Base-by-base conservation (phyloP, 2,888 invertebrate genomes). In the Aquatica leii region DNA sequence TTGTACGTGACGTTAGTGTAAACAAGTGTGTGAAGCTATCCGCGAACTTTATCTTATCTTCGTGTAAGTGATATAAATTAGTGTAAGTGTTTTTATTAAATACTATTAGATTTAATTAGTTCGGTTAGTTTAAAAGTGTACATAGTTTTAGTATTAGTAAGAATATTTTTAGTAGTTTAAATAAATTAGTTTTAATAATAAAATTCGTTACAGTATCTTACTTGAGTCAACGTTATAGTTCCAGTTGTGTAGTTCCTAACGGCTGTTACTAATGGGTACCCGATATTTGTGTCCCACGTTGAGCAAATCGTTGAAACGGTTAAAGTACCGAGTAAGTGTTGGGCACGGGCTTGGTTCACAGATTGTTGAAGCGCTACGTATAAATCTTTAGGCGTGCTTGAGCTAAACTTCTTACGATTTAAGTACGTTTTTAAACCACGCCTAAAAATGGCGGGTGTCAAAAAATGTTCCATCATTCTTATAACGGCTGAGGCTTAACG, bases 321-420 rank as follows among this genome's bases (percentile, higher is more conserved):
- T 20, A 58, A 31, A 18, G 37, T 43, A 8, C 41, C 51, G 5
- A 65, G 37, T 48, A 60, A 35, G 31, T 48, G 8, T n/a, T 48
- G 12, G n/a, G 11, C 34, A 11, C 5, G 14, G 2, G 58, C 64
- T 2, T 43, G 24, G 46, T 80, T 74, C 2, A 81, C 1, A 11
- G 58, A 64, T 4, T 37, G 31, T 55, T 80, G 74, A 3, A 81
- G 1, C 6, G 69, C 74, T 8, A 18, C 2, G 75, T 78, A 81
- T 1, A 82, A 67, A 62, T 78, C 64, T 14, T 72, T 68, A 0
- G 80, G 80, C 4, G 24, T 56, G 0, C 73, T 76, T 1, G 71
- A 61, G 1, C 67, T 48, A 20, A 65, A 74, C 55, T 66, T 35
- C 35, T 73, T 74, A 46, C 14, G 24, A n/a, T n/a, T n/a, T n/a